phyloP scores from a whole-genome alignment of 2,797 vertebrate species.

The Xerus rutilus region DNA sequence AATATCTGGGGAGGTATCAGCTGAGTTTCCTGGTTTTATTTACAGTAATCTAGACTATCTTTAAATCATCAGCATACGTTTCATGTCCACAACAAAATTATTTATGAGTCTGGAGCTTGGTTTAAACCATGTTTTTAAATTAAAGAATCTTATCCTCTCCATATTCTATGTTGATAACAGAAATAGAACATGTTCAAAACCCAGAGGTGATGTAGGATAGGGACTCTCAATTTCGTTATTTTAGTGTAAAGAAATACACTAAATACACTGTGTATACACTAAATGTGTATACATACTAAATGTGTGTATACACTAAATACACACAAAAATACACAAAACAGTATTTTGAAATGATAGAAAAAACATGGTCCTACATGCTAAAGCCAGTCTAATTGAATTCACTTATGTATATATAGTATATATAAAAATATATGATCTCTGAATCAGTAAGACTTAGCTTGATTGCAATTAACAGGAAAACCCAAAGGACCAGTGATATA shows the following conservation, averaged over 20 bases:
- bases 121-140: conserved; percentile 61
- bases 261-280: too few species aligned
- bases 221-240: background rate
- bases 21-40: background rate
- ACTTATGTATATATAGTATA: background rate
- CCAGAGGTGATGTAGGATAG: background rate
- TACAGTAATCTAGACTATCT: conserved; percentile 12
- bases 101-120: conserved; percentile 13
- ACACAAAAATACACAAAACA: too few species aligned
- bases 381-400: background rate
- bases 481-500: background rate
- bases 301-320: too few species aligned
- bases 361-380: background rate
- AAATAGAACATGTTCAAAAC: background rate
- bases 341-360: background rate
- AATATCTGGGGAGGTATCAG: conserved; percentile 11
- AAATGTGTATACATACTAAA: too few species aligned
- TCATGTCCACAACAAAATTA: conserved; percentile 7
- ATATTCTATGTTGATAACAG: background rate
- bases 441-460: background rate
- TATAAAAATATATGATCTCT: background rate
- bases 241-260: background rate
- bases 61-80: conserved; percentile 5
- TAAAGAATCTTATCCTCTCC: conserved; percentile 42
- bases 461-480: background rate